Evolutionary conservation across 2,888 invertebrate genomes (phyloP), one percentile per base, ranked within the genome.

Genomic region (Unio delphinus): DNA sequence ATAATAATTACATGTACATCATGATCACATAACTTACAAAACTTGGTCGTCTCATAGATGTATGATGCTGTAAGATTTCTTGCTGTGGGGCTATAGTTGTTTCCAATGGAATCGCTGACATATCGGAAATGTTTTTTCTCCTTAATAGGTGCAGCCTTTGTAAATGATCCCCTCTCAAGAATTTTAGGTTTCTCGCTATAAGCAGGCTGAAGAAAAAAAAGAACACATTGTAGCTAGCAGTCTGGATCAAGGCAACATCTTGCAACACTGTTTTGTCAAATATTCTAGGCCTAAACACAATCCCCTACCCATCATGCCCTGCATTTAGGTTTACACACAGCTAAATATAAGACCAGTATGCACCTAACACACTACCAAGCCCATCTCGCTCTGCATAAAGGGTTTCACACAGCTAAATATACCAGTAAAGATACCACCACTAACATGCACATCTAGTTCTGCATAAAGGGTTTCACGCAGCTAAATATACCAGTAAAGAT

Each of bases 61-160:
- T 78, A 75, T 7, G 88, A 84, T 17, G 87, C 82, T 55, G 86
- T 88, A n/a, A 89, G 83, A 65, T 84, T 72, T 20, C 85, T 68
- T 5, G 88, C 88, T 15, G 82, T 59, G 0, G 88, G 89, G 67
- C 88, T 89, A 83, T 89, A 89, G 80, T 89, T 89, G 76, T 89
- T 89, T 30, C 81, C 89, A 64, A 89, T 89, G 17, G 88, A 85
- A 71, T 89, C 89, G 67, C 89, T 89, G 55, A 86, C 86, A 67
- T 85, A 78, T 8, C 84, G 82, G 77, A 84, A 85, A 68, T 82
- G 78, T 69, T 84, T 86, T 75, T 85, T 83, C 72, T 89, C 88
- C 71, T 89, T 89, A 65, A 83, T 76, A 30, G 89, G 89, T 18
- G 87, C 86, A 55, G 90, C 88, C 68, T 82, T 83, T 0, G 90